These are phyloP conservation scores for Oxygymnocypris stewartii DNA, from an alignment of 2,113 vertebrate genomes.

Conservation along the genomic window DNA sequence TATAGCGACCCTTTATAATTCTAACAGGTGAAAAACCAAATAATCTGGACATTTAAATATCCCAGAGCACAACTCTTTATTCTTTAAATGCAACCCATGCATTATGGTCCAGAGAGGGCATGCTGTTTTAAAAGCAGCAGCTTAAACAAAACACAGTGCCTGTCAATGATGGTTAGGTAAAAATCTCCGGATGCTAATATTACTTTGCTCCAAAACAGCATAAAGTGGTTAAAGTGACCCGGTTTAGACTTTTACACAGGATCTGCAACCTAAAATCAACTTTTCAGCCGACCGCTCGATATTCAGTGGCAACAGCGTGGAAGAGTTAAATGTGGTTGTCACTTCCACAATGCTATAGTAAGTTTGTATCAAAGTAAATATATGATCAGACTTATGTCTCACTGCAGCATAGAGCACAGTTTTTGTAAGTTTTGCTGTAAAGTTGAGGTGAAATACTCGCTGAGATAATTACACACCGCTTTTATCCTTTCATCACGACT, in stretches of 20 bases:
- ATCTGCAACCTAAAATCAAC: neutral
- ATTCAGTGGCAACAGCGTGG: neutral
- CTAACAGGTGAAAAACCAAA: no score
- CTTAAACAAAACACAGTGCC: no score
- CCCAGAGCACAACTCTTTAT: no score
- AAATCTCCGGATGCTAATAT: neutral
- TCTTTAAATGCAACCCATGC: no score
- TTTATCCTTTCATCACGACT: constrained; percentile 66
- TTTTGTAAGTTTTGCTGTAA: neutral
- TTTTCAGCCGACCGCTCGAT: neutral
- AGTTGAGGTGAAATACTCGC: constrained; percentile 13
- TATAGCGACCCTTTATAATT: no score
- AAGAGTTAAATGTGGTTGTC: neutral
- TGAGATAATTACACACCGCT: constrained; percentile 64
- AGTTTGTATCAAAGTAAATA: neutral
- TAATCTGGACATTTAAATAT: no score
- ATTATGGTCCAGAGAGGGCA: no score
- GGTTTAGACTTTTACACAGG: neutral
- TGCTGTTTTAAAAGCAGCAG: no score
- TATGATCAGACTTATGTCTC: neutral
- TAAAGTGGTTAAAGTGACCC: neutral
- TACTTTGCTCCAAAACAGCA: neutral
- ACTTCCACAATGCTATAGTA: neutral
- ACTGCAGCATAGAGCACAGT: neutral
- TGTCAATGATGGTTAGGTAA: no score